Evolutionary conservation across 2,888 invertebrate genomes (phyloP).

Genomic region (Amblyjoppa proteus): DNA sequence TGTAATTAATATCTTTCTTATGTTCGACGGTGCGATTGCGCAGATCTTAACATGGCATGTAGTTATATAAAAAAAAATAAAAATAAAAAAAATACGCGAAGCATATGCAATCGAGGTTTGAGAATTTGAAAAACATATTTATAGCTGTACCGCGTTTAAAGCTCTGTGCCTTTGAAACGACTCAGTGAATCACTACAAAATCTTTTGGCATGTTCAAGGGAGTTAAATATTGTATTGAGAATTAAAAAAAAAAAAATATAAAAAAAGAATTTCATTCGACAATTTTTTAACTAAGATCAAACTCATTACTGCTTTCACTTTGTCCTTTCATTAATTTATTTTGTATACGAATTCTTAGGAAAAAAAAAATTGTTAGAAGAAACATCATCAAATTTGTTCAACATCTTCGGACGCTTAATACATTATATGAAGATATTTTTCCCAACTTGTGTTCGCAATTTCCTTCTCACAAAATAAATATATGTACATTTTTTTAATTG

Average conservation of each 20-base stretch:
- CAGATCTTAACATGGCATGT: neutral
- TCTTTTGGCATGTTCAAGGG: neutral
- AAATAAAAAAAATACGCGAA: neutral
- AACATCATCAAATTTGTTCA: too few relatives aligned
- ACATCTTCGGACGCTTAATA: too few relatives aligned
- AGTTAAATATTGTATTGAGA: neutral
- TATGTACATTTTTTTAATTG: too few relatives aligned
- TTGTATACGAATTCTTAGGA: too few relatives aligned
- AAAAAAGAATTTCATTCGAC: neutral
- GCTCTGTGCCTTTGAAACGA: neutral
- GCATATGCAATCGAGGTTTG: neutral
- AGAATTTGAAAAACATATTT: neutral
- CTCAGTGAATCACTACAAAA: neutral
- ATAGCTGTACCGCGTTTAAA: neutral
- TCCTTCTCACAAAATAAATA: too few relatives aligned
- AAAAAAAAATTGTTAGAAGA: too few relatives aligned
- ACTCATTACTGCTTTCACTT: neutral
- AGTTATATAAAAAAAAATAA: neutral
- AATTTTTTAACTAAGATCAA: neutral
- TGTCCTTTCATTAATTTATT: too few relatives aligned
- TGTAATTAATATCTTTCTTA: constrained; percentile 4
- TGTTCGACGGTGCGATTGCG: neutral
- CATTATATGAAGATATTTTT: too few relatives aligned
- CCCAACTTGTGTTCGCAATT: too few relatives aligned
- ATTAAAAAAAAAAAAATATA: neutral